phyloP scores from a whole-genome alignment of 2,797 vertebrate species.

The Epinephelus coioides region DNA sequence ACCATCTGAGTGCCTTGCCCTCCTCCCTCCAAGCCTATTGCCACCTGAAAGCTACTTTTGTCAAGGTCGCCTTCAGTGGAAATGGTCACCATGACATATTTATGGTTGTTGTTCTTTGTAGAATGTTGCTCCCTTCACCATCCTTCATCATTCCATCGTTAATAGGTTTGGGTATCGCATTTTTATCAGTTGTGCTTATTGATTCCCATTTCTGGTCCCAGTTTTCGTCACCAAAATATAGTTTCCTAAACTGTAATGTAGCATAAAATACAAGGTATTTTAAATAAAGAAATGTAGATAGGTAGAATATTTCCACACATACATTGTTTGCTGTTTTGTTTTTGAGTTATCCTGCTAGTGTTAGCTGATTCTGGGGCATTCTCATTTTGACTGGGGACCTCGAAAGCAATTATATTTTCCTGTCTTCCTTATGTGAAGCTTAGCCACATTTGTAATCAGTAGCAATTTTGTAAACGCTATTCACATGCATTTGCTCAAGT shows the following conservation, averaged over 20 bases:
- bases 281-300: background rate
- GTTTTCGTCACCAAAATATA: background rate
- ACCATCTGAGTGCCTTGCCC: constrained; percentile 89
- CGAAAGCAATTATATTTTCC: background rate
- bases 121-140: constrained; percentile 47
- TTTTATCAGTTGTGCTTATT: background rate
- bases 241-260: background rate
- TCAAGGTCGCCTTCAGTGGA: constrained; percentile 56
- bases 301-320: background rate
- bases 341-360: background rate
- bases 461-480: background rate
- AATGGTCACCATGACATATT: constrained; percentile 46
- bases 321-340: background rate
- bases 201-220: background rate
- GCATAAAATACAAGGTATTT: constrained; percentile 6
- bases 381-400: background rate
- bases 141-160: constrained; percentile 2
- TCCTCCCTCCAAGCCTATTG: constrained; percentile 48
- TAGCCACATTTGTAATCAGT: background rate
- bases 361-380: background rate
- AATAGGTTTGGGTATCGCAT: constrained; percentile 22
- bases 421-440: constrained; percentile 4
- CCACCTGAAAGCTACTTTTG: constrained; percentile 54
- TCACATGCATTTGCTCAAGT: background rate
- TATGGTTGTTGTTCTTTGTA: constrained; percentile 55